Evolutionary conservation across 2,113 vertebrate species (phyloP).

Genomic region (Eudyptes chrysolophus): DNA sequence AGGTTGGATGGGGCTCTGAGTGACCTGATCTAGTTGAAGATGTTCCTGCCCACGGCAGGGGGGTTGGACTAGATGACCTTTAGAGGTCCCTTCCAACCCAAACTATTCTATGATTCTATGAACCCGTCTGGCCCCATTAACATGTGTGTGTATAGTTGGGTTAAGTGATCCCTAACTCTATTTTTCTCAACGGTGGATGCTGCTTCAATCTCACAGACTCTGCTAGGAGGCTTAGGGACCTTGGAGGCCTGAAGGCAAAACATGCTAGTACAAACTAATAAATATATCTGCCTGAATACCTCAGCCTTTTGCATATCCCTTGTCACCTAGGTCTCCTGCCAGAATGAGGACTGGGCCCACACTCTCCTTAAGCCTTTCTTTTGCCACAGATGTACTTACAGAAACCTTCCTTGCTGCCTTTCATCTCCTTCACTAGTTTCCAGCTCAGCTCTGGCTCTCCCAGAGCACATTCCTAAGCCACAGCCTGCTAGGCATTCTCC

Average conservation of each 20-base stretch:
- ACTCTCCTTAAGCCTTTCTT: not conserved
- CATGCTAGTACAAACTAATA: not conserved
- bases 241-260: not conserved
- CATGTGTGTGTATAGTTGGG: not conserved
- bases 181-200: not conserved
- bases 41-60: too few relatives aligned
- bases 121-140: not conserved
- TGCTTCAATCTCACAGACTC: not conserved
- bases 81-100: too few relatives aligned
- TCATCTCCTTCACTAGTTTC: not conserved
- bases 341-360: not conserved
- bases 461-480: not conserved
- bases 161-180: not conserved
- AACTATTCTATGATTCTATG: too few relatives aligned
- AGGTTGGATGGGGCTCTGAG: too few relatives aligned
- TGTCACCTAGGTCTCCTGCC: not conserved
- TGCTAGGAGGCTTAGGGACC: not conserved
- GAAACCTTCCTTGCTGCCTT: not conserved
- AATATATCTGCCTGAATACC: not conserved
- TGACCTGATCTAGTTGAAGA: too few relatives aligned
- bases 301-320: not conserved
- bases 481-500: not conserved
- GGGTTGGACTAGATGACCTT: too few relatives aligned
- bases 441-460: not conserved
- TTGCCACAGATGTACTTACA: not conserved